Base-by-base conservation (phyloP, 1,140 invertebrate genomes). In the Pachypsylla venusta region DNA sequence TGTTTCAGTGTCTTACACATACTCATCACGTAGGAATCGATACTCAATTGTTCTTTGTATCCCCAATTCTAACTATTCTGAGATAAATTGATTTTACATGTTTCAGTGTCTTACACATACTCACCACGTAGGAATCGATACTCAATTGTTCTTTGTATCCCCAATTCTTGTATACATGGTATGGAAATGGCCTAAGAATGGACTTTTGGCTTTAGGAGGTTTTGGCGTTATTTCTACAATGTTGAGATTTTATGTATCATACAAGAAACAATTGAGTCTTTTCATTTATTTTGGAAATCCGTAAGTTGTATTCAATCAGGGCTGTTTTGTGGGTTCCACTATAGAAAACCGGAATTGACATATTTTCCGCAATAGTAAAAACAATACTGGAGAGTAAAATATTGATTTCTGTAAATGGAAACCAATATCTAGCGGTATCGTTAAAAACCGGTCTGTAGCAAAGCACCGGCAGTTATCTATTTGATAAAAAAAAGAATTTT, bases 1-100 rank as follows among this genome's bases (percentile, higher is more conserved):
- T n/a, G n/a, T n/a, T n/a, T n/a, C 69, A 82, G 80, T 82, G 81
- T 65, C 69, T 82, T 16, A 81, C 80, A 0, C 80, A 82, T 63
- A 82, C 81, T 0, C 81, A 82, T 64, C 81, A 82, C 57, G 69
- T 89, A 56, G 85, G 85, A 5, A 87, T 88, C 65, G 87, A 90
- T 66, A 87, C 85, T 70, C 85, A 89, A 68, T 73, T 89, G 30
- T 89, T 86, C 68, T 70, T 83, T 2, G 67, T 81, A 0, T 80
- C 83, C 0, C 77, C 85, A 2, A 70, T 88, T 0, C 70, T 89
- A n/a, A n/a, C n/a, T n/a, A n/a, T n/a, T n/a, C n/a, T n/a, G n/a
- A n/a, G n/a, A n/a, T n/a, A n/a, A n/a, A n/a, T n/a, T n/a, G n/a
- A n/a, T n/a, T n/a, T n/a, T n/a, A n/a, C n/a, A n/a, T n/a, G n/a